Conservation (phyloP, 2,113 vertebrate genomes). For the Urocitellus parryii region DNA sequence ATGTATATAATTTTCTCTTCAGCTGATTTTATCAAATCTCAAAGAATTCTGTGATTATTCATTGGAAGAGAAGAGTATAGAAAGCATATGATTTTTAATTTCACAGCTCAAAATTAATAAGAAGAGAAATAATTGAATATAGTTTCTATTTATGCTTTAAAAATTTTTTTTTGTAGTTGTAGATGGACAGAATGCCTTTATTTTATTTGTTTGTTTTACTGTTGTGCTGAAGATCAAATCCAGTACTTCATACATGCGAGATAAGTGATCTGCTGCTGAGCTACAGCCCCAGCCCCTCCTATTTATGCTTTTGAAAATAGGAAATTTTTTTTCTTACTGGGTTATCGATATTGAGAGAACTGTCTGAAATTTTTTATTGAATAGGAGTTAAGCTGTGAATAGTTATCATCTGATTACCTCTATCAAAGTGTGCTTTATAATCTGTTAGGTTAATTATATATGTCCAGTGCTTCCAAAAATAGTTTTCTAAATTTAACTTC, state of each 20-base stretch:
- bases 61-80: neutral
- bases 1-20: constrained; percentile 1
- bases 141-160: neutral
- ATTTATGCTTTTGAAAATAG: constrained; percentile 57
- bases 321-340: neutral
- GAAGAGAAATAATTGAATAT: neutral
- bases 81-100: constrained; percentile 31
- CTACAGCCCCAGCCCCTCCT: neutral
- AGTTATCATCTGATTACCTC: neutral
- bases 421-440: neutral
- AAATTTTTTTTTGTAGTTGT: too few relatives aligned
- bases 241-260: too few relatives aligned
- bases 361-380: neutral
- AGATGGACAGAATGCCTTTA: too few relatives aligned
- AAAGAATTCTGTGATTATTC: constrained; percentile 26
- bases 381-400: neutral
- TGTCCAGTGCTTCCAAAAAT: neutral
- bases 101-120: constrained; percentile 13
- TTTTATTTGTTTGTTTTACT: too few relatives aligned
- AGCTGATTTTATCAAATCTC: neutral
- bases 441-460: neutral
- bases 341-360: neutral
- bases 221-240: too few relatives aligned
- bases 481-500: constrained; percentile 32
- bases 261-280: too few relatives aligned